Evolutionary conservation across 2,888 invertebrate genomes (phyloP).

Genomic region (Aleiodes alternator): DNA sequence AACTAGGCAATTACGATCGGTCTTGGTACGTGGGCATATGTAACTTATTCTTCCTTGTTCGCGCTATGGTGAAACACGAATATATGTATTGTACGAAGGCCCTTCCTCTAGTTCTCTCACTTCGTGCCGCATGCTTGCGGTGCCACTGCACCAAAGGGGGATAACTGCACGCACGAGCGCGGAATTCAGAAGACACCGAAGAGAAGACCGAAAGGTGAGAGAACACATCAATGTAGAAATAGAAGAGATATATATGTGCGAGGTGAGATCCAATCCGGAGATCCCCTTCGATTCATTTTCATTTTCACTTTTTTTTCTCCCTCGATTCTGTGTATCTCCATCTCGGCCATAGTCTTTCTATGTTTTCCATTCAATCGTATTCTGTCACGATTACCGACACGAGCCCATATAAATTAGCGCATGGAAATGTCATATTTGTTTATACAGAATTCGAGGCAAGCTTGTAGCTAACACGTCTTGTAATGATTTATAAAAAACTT

Average conservation of each 20-base stretch:
- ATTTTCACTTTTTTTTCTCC: neutral
- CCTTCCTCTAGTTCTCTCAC: constrained; percentile 11
- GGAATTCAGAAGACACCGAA: constrained; percentile 58
- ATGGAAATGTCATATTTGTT: constrained; percentile 65
- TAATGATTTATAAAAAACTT: constrained; percentile 60
- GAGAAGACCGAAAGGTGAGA: constrained; percentile 21
- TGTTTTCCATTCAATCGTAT: no score
- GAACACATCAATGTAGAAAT: constrained; percentile 30
- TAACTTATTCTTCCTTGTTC: constrained; percentile 48
- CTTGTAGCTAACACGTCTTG: neutral
- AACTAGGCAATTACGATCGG: constrained; percentile 56
- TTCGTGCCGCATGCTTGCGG: constrained; percentile 48
- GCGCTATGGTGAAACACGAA: constrained; percentile 37
- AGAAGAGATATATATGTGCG: constrained; percentile 24
- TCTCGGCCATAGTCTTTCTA: no score
- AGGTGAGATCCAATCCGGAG: constrained; percentile 27
- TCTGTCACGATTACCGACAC: no score
- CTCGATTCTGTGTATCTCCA: no score
- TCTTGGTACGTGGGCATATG: constrained; percentile 57
- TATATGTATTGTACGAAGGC: constrained; percentile 38
- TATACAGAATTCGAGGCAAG: constrained; percentile 56
- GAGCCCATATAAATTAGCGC: constrained; percentile 43
- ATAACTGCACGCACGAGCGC: constrained; percentile 60
- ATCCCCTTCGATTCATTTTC: constrained; percentile 47
- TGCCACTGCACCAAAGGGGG: constrained; percentile 44